Percentiles rank a stretch among this genome's conserved stretches.
phyloP scores from a whole-genome alignment of 2,888 invertebrate species.

The Atethmia centrago region DNA sequence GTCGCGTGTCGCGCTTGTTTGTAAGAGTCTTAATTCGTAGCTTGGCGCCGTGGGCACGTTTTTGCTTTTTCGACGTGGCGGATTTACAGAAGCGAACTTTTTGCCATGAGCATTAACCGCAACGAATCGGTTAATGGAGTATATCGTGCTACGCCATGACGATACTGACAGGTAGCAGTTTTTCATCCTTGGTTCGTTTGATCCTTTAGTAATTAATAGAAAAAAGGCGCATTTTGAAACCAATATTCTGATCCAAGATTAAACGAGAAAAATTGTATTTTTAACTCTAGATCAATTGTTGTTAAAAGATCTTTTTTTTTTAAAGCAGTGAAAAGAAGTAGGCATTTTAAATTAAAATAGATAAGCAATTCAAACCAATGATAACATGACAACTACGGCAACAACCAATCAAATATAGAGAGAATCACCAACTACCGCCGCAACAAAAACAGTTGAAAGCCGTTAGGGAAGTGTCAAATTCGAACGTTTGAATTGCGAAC shows the following conservation, averaged over 20 bases:
- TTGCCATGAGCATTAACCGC: too few species aligned
- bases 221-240: background rate
- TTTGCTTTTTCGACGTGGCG: too few species aligned
- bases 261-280: background rate
- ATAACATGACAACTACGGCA: background rate
- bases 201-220: constrained; percentile 6
- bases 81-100: too few species aligned
- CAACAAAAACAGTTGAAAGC: constrained; percentile 52
- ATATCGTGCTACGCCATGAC: constrained; percentile 6
- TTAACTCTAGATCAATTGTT: background rate
- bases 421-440: constrained; percentile 29
- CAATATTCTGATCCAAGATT: background rate
- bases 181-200: constrained; percentile 14
- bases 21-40: too few species aligned
- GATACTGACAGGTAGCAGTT: constrained; percentile 18
- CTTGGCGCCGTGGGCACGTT: too few species aligned
- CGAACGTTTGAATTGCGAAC: constrained; percentile 79
- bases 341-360: background rate
- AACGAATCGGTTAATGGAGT: too few species aligned
- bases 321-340: background rate
- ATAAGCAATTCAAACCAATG: background rate
- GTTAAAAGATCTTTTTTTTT: too few species aligned
- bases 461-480: constrained; percentile 72
- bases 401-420: constrained; percentile 32
- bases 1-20: too few species aligned